Conservation (phyloP, 2,113 vertebrate species). For the Sapayoa aenigma region DNA sequence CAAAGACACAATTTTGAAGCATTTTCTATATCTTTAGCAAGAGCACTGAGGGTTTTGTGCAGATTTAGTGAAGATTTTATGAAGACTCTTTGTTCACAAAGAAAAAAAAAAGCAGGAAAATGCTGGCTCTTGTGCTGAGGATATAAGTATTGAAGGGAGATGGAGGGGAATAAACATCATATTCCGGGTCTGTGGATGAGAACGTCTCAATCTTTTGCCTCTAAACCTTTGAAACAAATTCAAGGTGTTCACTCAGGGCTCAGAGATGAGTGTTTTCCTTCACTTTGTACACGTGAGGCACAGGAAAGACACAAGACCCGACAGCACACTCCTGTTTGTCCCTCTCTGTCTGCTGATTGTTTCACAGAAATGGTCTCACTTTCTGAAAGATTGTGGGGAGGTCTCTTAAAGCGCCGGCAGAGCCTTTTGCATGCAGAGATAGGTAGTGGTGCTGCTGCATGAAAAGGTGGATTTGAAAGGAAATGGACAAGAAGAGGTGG, state of each 20-base stretch:
- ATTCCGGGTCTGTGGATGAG: neutral
- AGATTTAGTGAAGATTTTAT: neutral
- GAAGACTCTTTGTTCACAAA: neutral
- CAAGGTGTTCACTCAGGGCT: neutral
- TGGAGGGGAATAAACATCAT: accelerated
- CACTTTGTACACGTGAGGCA: neutral
- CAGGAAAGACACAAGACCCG: neutral
- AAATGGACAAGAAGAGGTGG: neutral
- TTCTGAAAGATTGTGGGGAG: neutral
- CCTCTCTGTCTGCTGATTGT: neutral
- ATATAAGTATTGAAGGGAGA: neutral
- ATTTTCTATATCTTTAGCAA: neutral
- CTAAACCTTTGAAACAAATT: neutral
- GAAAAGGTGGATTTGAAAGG: neutral
- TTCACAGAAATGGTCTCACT: neutral
- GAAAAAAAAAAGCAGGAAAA: neutral
- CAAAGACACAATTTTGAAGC: neutral
- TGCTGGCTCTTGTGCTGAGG: neutral
- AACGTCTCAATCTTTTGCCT: neutral
- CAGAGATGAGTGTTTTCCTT: neutral
- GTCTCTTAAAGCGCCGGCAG: neutral
- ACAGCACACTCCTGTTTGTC: neutral
- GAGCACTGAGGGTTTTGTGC: neutral
- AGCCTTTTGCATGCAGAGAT: neutral
- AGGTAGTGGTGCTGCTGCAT: neutral